Base-by-base conservation (phyloP, 30 jellyfish, hydroid and myxozoan genomes). In the Pelagia noctiluca region DNA sequence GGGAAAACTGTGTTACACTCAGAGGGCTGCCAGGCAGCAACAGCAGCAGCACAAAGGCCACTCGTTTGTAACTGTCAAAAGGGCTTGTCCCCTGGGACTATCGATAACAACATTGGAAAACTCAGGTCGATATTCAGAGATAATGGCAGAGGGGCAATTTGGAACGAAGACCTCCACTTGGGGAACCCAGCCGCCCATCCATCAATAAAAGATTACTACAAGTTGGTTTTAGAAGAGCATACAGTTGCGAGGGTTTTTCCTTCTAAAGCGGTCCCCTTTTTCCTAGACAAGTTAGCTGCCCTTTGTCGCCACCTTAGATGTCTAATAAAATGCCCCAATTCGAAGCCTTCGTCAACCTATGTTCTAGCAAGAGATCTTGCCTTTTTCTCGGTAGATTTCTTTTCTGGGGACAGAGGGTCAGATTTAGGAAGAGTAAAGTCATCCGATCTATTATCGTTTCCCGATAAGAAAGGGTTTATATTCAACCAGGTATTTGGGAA, bases 401-500 rank as follows among this genome's bases (percentile, higher is more conserved):
- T 66, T 24, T 66, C 78, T 29, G 78, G 78, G 25, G 53, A 66
- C 54, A 28, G 63, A 32, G 78, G 54, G 53, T 38, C 78, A 18
- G 78, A 66, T 32, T 24, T 66, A 32, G 60, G 78, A 24, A 66
- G 78, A 66, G 22, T 32, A 2, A 66, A 33, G 78, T 13, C 78
- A 25, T 26, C 62, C 25, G 78, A 66, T 32, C 23, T 66, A 1
- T 32, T 66, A 12, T 28, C 53, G 25, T 28, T 24, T 66, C 54
- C 22, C 25, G 78, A 33, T 26, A 24, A 32, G 26, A 66, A 66
- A 66, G 30, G 74, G 4, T 61, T 18, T 25, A 25, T 66, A 12
- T 66, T 26, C n/a, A 66, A 66, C 29, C 54, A 66, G 18, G 78
- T 26, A 32, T 66, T 66, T 13, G 78, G 78, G 78, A 66, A 66